Evolutionary conservation across 2,888 invertebrate genomes (phyloP).

Genomic region (Sialis lutaria): DNA sequence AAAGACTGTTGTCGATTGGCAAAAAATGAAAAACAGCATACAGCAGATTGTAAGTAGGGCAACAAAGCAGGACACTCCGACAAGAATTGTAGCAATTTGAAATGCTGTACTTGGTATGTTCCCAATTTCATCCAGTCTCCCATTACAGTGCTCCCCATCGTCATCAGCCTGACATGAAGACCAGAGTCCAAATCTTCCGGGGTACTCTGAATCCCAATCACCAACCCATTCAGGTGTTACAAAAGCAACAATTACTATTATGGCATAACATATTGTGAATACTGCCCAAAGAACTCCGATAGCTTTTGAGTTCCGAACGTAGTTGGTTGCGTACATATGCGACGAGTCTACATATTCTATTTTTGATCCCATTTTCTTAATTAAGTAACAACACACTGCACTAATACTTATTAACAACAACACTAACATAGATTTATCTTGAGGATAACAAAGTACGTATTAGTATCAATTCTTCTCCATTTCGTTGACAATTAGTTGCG

Average conservation of each 20-base stretch:
- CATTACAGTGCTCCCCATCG: constrained; percentile 65
- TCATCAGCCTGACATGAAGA: constrained; percentile 68
- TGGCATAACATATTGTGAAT: constrained; percentile 92
- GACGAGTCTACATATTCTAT: constrained; percentile 84
- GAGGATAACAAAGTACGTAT: too few species aligned
- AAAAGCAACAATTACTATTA: constrained; percentile 87
- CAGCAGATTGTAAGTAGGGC: constrained; percentile 75
- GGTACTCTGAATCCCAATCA: constrained; percentile 66
- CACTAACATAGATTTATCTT: too few species aligned
- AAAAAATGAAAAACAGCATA: constrained; percentile 84
- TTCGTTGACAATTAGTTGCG: too few species aligned
- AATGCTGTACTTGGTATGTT: constrained; percentile 68
- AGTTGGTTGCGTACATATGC: constrained; percentile 79
- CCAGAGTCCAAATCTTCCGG: constrained; percentile 87
- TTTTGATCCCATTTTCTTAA: constrained; percentile 60
- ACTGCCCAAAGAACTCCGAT: constrained; percentile 96
- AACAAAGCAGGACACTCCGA: constrained; percentile 69
- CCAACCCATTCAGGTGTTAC: constrained; percentile 90
- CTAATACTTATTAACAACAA: too few species aligned
- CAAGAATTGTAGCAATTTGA: constrained; percentile 74
- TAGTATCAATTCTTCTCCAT: too few species aligned
- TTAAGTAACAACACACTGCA: too few species aligned
- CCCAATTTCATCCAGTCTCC: constrained; percentile 66
- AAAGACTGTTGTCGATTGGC: constrained; percentile 81
- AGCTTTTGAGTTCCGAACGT: constrained; percentile 82